Conservation (phyloP, 1,140 invertebrate species). For the Caerostris extrusa region DNA sequence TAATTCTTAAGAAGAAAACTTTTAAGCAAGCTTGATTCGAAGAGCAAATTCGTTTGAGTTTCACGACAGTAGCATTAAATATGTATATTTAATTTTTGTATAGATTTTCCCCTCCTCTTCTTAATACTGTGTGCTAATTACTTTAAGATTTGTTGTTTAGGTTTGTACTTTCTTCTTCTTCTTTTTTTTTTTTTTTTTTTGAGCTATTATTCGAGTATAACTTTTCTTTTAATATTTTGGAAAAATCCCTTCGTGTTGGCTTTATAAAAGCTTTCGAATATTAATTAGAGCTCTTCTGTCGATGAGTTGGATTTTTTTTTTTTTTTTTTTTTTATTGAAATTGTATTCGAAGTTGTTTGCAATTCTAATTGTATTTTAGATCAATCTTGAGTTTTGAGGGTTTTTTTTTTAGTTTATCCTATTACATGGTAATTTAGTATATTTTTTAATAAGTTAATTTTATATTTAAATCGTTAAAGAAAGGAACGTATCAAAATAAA, state of each 20-base stretch:
- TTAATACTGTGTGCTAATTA: constrained; percentile 73
- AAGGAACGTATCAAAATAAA: too few relatives aligned
- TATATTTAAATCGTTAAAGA: too few relatives aligned
- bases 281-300: constrained; percentile 40
- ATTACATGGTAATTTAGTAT: too few relatives aligned
- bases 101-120: background rate
- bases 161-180: constrained; percentile 54
- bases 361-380: background rate
- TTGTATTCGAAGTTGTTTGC: background rate
- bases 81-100: constrained; percentile 76
- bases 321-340: background rate
- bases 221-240: background rate
- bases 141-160: constrained; percentile 62
- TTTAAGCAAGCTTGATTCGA: constrained; percentile 44
- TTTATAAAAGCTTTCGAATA: constrained; percentile 29
- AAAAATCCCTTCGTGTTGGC: background rate
- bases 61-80: constrained; percentile 65
- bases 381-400: background rate
- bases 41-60: background rate
- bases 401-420: background rate
- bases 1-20: background rate
- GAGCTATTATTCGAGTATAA: constrained; percentile 6
- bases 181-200: background rate
- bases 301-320: background rate
- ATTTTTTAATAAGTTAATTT: too few relatives aligned